Evolutionary conservation across 2,113 vertebrate species (phyloP).

Genomic region (Melanerpes formicivorus): DNA sequence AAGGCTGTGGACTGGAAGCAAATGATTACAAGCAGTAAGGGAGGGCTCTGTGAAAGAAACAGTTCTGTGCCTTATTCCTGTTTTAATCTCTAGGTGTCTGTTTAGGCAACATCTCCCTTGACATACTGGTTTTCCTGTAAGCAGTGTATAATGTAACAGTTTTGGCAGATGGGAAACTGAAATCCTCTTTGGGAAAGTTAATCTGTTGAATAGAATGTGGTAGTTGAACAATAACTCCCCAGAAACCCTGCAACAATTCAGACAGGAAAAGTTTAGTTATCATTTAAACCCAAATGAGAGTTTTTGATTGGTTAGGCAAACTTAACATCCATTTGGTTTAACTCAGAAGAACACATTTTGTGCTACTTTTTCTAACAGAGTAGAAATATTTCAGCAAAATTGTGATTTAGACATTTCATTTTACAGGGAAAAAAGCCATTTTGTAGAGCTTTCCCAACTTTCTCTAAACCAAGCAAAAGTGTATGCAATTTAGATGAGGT

Average conservation of each 20-base stretch:
- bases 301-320: neutral
- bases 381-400: neutral
- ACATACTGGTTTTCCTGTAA: neutral
- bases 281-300: conserved; percentile 11
- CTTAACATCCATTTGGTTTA: neutral
- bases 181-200: neutral
- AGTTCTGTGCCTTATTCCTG: neutral
- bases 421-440: neutral
- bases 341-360: neutral
- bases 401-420: neutral
- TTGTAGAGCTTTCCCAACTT: neutral
- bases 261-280: neutral
- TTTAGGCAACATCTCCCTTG: neutral
- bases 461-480: neutral
- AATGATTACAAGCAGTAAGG: neutral
- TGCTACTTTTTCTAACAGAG: neutral
- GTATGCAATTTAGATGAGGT: neutral
- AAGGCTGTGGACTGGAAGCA: neutral
- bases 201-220: neutral
- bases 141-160: neutral
- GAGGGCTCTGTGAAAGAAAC: neutral
- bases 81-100: neutral
- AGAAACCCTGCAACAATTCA: neutral
- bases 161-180: conserved; percentile 3
- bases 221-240: conserved; percentile 32